Conservation (phyloP, 2,113 vertebrate genomes). For the Gnathonemus echidnorhynchus region DNA sequence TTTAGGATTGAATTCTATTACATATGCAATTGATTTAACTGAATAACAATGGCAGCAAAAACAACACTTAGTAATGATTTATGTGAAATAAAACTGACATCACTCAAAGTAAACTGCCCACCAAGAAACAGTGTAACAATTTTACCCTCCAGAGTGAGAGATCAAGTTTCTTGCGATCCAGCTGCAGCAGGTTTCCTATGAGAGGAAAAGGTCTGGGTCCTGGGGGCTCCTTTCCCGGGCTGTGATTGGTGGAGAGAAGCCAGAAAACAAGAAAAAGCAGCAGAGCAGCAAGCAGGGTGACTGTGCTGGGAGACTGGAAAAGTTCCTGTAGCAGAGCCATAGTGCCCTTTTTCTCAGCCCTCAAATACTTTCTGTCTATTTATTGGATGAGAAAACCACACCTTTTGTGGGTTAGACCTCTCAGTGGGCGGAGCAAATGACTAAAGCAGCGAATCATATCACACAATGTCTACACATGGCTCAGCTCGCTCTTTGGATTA, state of each 20-base stretch:
- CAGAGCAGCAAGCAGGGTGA: constrained; percentile 24
- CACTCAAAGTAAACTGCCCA: not conserved
- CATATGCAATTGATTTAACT: not conserved
- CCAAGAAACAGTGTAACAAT: not conserved
- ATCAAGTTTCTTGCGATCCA: not conserved
- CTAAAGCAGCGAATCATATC: not conserved
- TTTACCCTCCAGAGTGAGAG: not conserved
- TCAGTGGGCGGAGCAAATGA: too few relatives aligned
- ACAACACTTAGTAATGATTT: not conserved
- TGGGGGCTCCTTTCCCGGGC: constrained; percentile 32
- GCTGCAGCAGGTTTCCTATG: too few relatives aligned
- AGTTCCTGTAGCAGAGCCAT: constrained; percentile 39
- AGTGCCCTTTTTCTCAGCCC: not conserved
- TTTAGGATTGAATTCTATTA: not conserved
- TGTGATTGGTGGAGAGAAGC: too few relatives aligned
- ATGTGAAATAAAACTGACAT: not conserved
- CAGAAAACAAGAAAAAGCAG: constrained; percentile 36
- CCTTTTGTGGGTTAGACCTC: too few relatives aligned
- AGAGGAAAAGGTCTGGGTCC: constrained; percentile 36
- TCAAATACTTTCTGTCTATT: too few relatives aligned
- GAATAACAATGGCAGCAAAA: not conserved
- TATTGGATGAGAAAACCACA: too few relatives aligned
- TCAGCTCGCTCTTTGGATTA: not conserved
- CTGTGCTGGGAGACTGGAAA: constrained; percentile 23
- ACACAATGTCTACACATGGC: not conserved